Percentiles rank a stretch among this genome's conserved stretches.
These are phyloP conservation scores for Drosophila eohydei DNA, from an alignment of 2,888 invertebrate genomes.

Conservation along the genomic window DNA sequence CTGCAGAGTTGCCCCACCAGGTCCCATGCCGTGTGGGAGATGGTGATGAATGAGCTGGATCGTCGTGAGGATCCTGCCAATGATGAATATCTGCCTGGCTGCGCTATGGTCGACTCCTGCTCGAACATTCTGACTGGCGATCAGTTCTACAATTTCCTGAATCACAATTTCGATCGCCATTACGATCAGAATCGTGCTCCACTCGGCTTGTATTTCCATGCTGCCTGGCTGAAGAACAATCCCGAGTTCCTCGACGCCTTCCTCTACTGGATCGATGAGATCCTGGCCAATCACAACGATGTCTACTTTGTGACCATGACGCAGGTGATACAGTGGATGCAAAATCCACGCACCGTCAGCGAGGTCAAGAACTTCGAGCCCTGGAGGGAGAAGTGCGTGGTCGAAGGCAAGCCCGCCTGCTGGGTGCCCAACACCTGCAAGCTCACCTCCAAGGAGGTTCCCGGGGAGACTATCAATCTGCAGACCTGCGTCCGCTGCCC, in stretches of 20 bases:
- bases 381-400: constrained; percentile 96
- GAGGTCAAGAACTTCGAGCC: constrained; percentile 97
- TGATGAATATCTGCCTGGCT: constrained; percentile 95
- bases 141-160: constrained; percentile 97
- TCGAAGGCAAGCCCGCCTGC: constrained; percentile 93
- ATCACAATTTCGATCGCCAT: constrained; percentile 96
- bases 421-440: constrained; percentile 97
- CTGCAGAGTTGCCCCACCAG: constrained; percentile 95
- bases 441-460: constrained; percentile 95
- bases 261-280: constrained; percentile 96
- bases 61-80: constrained; percentile 95
- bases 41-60: constrained; percentile 97
- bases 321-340: constrained; percentile 98
- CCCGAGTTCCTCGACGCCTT: constrained; percentile 96
- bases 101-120: constrained; percentile 98
- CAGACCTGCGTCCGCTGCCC: constrained; percentile 97
- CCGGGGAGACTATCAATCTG: constrained; percentile 96
- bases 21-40: constrained; percentile 97
- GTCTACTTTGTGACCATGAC: constrained; percentile 98
- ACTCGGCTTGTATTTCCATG: constrained; percentile 95
- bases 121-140: constrained; percentile 96
- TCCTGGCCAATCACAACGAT: constrained; percentile 93
- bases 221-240: constrained; percentile 96
- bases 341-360: constrained; percentile 93
- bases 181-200: constrained; percentile 96